Percentiles rank a stretch among this genome's conserved stretches.
Evolutionary conservation across 1,140 invertebrate species (phyloP).

Genomic region (Drosophila pruinosa): DNA sequence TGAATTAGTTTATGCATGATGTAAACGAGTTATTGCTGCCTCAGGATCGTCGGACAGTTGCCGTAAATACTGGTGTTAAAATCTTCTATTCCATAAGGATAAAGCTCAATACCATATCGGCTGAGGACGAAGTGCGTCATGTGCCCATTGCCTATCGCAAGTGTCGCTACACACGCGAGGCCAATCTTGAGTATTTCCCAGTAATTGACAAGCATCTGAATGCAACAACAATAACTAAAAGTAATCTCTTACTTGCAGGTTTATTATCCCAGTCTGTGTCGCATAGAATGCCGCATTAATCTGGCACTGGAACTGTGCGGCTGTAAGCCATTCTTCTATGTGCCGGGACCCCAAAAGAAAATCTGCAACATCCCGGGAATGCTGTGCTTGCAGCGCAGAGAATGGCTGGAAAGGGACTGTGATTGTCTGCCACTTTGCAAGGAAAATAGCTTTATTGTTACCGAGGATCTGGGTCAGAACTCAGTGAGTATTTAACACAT

Average conservation of each 20-base stretch:
- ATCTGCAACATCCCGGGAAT: slow-evolving; percentile 60
- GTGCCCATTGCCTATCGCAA: slow-evolving; percentile 72
- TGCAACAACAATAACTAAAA: too few species aligned
- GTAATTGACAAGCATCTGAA: slow-evolving; percentile 45
- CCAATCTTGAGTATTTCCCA: slow-evolving; percentile 54
- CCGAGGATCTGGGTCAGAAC: slow-evolving; percentile 38
- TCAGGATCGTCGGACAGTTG: slow-evolving; percentile 46
- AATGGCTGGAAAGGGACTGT: slow-evolving; percentile 57
- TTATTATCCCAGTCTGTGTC: slow-evolving; percentile 67
- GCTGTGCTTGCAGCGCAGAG: slow-evolving; percentile 53
- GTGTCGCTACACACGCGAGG: slow-evolving; percentile 68
- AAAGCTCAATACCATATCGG: slow-evolving; percentile 42
- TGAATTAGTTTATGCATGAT: slow-evolving; percentile 60
- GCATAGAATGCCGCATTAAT: slow-evolving; percentile 70
- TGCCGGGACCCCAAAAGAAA: slow-evolving; percentile 21
- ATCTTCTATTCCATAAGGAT: slow-evolving; percentile 52
- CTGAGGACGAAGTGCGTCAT: slow-evolving; percentile 62
- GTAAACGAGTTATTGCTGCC: slow-evolving; percentile 65
- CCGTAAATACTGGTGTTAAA: slow-evolving; percentile 27
- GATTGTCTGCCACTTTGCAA: slow-evolving; percentile 60
- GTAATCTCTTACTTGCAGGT: slow-evolving; percentile 44
- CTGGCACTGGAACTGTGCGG: slow-evolving; percentile 52
- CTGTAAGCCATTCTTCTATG: slow-evolving; percentile 77
- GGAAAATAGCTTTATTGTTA: slow-evolving; percentile 53
- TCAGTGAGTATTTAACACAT: slow-evolving; percentile 30